These are phyloP conservation scores for Sinohyriopsis cumingii DNA, from an alignment of 2,888 invertebrate species.

Conservation along the genomic window DNA sequence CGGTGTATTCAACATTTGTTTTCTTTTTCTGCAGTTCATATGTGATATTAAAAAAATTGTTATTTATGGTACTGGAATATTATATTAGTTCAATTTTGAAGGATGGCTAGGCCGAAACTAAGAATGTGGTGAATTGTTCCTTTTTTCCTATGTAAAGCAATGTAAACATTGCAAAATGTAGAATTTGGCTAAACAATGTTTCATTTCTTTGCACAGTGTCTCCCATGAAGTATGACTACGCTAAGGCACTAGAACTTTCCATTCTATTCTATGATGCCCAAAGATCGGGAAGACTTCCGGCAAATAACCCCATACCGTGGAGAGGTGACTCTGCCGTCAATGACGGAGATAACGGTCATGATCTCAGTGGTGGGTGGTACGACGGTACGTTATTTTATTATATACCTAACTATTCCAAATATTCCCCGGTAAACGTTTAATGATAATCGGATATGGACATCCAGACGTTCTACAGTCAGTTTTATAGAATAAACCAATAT, in stretches of 20 bases:
- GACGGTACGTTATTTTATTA: conserved; percentile 20
- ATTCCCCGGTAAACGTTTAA: neutral
- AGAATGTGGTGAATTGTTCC: no score
- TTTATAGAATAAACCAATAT: neutral
- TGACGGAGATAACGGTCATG: conserved; percentile 45
- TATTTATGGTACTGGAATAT: no score
- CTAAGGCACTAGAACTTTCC: conserved; percentile 55
- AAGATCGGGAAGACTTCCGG: conserved; percentile 62
- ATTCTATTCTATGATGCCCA: conserved; percentile 67
- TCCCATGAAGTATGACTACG: conserved; percentile 49
- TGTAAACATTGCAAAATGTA: no score
- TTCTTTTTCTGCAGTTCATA: no score
- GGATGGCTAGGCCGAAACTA: no score
- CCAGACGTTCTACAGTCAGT: neutral
- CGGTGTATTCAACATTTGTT: no score
- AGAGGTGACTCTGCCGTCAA: conserved; percentile 60
- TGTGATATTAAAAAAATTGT: no score
- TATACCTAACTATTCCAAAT: neutral
- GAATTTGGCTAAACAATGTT: no score
- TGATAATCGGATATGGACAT: neutral
- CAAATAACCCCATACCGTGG: conserved; percentile 62
- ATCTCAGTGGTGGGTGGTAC: conserved; percentile 33
- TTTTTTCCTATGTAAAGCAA: no score
- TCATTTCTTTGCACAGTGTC: conserved; percentile 14
- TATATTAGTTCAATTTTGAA: no score